A percentile compares a stretch with the other conserved stretches of the same genome.
These are phyloP conservation scores for Papilio dardanus DNA, from an alignment of 1,140 invertebrate species.

Conservation along the genomic window DNA sequence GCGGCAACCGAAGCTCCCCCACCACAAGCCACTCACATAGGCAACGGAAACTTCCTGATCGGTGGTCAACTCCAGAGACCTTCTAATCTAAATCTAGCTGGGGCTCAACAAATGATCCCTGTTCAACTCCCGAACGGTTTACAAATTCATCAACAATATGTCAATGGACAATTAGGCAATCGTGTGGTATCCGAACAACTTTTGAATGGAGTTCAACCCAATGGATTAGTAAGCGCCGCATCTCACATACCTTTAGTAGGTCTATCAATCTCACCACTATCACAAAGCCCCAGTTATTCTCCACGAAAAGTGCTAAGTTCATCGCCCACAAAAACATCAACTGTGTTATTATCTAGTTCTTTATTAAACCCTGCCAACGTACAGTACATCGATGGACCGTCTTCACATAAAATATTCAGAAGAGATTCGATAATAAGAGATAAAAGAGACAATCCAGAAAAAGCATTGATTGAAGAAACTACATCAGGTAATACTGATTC, in stretches of 20 bases:
- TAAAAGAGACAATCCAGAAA: conserved; percentile 81
- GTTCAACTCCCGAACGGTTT: conserved; percentile 75
- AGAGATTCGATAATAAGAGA: conserved; percentile 77
- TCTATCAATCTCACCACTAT: conserved; percentile 44
- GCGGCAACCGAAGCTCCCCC: conserved; percentile 83
- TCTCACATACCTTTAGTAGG: conserved; percentile 50
- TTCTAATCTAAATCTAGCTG: conserved; percentile 83
- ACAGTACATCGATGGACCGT: conserved; percentile 83
- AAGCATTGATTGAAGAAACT: conserved; percentile 63
- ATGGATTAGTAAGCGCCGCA: conserved; percentile 43
- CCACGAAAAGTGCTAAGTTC: conserved; percentile 45
- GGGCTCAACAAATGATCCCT: conserved; percentile 80
- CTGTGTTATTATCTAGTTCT: conserved; percentile 70
- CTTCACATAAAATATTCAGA: conserved; percentile 82
- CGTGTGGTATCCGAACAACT: conserved; percentile 84
- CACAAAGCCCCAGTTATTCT: conserved; percentile 48
- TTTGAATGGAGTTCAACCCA: conserved; percentile 64
- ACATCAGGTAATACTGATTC: conserved; percentile 43
- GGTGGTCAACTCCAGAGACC: conserved; percentile 88
- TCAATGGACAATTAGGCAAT: conserved; percentile 85
- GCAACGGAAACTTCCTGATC: conserved; percentile 84
- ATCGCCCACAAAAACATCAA: conserved; percentile 61
- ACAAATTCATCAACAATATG: conserved; percentile 82
- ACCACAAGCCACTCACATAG: conserved; percentile 74
- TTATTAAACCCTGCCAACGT: conserved; percentile 82